Evolutionary conservation across 1,140 invertebrate species (phyloP).

Genomic region (Camponotus floridanus): DNA sequence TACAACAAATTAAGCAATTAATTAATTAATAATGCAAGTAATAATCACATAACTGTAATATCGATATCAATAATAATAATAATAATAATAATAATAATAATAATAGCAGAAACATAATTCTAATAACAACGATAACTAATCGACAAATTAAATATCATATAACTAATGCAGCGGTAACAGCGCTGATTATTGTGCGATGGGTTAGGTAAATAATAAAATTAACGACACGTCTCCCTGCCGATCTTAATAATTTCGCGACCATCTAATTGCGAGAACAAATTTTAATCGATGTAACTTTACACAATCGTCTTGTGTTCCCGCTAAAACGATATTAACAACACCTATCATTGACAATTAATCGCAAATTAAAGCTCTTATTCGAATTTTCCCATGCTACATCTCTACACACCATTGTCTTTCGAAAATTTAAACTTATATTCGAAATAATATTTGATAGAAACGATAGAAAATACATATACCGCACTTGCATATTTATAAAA

Average conservation of each 20-base stretch:
- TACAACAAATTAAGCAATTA: slow-evolving; percentile 50
- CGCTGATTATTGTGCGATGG: slow-evolving; percentile 15
- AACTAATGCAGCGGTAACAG: slow-evolving; percentile 52
- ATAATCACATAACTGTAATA: slow-evolving; percentile 27
- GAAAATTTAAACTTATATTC: neutral
- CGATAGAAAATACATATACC: slow-evolving; percentile 11
- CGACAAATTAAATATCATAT: slow-evolving; percentile 71
- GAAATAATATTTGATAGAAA: neutral
- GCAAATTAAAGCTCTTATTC: slow-evolving; percentile 1
- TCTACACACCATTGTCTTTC: neutral
- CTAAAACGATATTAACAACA: neutral
- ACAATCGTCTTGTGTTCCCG: neutral
- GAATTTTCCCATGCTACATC: neutral
- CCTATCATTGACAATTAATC: too few species aligned
- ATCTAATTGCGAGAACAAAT: neutral
- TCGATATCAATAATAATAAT: slow-evolving; percentile 47
- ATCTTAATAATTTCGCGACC: slow-evolving; percentile 17
- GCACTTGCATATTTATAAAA: slow-evolving; percentile 27
- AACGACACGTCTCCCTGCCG: neutral
- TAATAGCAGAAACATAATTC: slow-evolving; percentile 57
- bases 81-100: slow-evolving; percentile 56
- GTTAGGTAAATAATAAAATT: neutral
- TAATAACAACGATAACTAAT: slow-evolving; percentile 68
- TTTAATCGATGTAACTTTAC: neutral
- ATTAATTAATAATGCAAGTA: slow-evolving; percentile 47